Percentiles rank a stretch among this genome's conserved stretches.
Evolutionary conservation across 2,113 vertebrate genomes (phyloP).

Genomic region (Chloropsis hardwickii): DNA sequence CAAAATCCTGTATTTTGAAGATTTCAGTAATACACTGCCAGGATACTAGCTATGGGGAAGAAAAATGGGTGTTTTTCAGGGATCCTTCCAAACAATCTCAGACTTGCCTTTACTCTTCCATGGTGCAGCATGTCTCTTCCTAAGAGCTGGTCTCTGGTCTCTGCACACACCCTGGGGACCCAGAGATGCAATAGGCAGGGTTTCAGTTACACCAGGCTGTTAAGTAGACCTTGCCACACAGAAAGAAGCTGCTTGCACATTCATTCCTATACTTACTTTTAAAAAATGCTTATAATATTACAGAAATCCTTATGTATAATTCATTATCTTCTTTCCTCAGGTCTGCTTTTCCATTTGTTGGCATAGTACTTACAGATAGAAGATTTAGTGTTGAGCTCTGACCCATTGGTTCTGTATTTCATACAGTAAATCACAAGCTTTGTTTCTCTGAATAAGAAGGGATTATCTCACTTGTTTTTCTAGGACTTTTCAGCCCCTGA

Average conservation of each 20-base stretch:
- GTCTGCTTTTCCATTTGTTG: neutral
- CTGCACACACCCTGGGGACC: neutral
- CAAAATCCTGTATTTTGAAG: neutral
- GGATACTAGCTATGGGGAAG: neutral
- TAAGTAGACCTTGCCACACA: neutral
- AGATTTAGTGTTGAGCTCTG: neutral
- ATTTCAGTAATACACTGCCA: neutral
- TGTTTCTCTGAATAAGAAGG: neutral
- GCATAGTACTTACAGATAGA: neutral
- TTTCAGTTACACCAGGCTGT: neutral
- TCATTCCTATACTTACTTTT: neutral
- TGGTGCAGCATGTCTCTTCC: neutral
- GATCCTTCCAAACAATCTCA: neutral
- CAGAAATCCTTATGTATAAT: neutral
- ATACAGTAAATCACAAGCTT: neutral
- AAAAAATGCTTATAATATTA: neutral
- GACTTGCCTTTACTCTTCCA: neutral
- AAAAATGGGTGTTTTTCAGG: neutral
- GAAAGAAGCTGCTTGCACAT: neutral
- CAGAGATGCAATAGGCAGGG: neutral
- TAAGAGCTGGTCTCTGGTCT: neutral
- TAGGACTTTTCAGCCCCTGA: neutral
- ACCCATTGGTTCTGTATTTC: neutral
- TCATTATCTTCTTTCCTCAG: neutral
- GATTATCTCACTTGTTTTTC: neutral